Percentiles rank a stretch among this genome's conserved stretches.
phyloP scores from a whole-genome alignment of 2,888 invertebrate genomes.

The Drosophila aldrichi region DNA sequence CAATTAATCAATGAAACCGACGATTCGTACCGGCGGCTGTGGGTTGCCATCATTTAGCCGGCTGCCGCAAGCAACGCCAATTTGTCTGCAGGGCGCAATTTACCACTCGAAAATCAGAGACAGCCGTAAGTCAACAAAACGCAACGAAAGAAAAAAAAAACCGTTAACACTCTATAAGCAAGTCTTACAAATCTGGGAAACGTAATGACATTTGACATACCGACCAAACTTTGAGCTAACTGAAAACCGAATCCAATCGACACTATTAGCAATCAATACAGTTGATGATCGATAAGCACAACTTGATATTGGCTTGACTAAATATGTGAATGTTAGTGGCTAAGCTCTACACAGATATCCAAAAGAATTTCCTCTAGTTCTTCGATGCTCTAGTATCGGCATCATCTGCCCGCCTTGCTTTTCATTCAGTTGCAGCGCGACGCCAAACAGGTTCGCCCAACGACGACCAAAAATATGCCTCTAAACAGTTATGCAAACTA shows the following conservation, averaged over 20 bases:
- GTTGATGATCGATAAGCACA: background rate
- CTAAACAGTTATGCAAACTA: slow-evolving; percentile 36
- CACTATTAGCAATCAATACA: background rate
- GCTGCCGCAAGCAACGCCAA: slow-evolving; percentile 33
- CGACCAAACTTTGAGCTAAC: background rate
- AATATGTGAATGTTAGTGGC: background rate
- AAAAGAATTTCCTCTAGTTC: background rate
- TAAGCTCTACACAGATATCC: background rate
- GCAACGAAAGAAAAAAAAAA: slow-evolving; percentile 9
- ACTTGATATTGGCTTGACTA: background rate
- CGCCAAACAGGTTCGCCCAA: slow-evolving; percentile 17
- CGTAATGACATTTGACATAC: slow-evolving; percentile 12
- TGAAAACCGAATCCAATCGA: background rate
- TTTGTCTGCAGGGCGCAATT: slow-evolving; percentile 60
- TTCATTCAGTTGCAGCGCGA: slow-evolving; percentile 3
- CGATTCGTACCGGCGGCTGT: slow-evolving; percentile 49
- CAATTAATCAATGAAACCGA: slow-evolving; percentile 57
- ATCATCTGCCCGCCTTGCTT: background rate
- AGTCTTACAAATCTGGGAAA: slow-evolving; percentile 7
- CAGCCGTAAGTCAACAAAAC: slow-evolving; percentile 51
- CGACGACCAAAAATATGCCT: slow-evolving; percentile 5
- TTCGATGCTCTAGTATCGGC: no score
- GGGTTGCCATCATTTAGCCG: slow-evolving; percentile 29
- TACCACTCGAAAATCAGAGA: slow-evolving; percentile 49
- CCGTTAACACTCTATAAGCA: slow-evolving; percentile 34